phyloP scores from a whole-genome alignment of 2,888 invertebrate genomes.

The Metellina segmentata region DNA sequence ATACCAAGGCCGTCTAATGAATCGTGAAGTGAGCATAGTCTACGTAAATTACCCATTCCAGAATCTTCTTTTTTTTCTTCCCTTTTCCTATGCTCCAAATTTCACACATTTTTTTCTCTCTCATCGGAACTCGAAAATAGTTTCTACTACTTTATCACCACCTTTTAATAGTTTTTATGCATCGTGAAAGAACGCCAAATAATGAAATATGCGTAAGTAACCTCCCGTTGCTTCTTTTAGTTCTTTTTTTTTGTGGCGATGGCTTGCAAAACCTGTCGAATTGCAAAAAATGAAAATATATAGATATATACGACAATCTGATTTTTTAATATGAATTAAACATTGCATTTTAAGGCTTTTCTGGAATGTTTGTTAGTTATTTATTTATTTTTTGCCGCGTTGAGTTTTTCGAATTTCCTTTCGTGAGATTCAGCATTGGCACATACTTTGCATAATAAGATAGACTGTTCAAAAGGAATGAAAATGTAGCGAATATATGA shows the following conservation, averaged over 20 bases:
- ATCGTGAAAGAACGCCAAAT: conserved; percentile 5
- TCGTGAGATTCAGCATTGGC: background rate
- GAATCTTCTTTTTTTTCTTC: conserved; percentile 14
- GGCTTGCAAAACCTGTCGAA: background rate
- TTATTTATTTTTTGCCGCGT: too few species aligned
- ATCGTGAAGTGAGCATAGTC: conserved; percentile 70
- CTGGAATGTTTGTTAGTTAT: background rate
- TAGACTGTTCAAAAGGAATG: background rate
- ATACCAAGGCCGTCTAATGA: conserved; percentile 61
- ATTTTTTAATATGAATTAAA: background rate
- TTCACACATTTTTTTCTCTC: conserved; percentile 42
- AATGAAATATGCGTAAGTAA: conserved; percentile 68
- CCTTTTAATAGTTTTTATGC: conserved; percentile 46
- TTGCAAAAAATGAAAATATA: background rate
- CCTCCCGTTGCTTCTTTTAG: background rate
- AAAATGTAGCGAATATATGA: background rate
- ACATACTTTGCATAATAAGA: background rate
- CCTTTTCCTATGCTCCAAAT: background rate
- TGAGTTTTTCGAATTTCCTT: background rate
- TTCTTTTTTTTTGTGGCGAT: background rate
- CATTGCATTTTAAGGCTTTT: background rate
- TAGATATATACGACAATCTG: background rate
- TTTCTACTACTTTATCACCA: conserved; percentile 60
- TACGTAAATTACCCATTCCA: conserved; percentile 66
- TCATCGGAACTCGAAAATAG: conserved; percentile 40